These are phyloP conservation scores for Alethe castanea DNA, from an alignment of 2,113 vertebrate genomes.

Conservation along the genomic window DNA sequence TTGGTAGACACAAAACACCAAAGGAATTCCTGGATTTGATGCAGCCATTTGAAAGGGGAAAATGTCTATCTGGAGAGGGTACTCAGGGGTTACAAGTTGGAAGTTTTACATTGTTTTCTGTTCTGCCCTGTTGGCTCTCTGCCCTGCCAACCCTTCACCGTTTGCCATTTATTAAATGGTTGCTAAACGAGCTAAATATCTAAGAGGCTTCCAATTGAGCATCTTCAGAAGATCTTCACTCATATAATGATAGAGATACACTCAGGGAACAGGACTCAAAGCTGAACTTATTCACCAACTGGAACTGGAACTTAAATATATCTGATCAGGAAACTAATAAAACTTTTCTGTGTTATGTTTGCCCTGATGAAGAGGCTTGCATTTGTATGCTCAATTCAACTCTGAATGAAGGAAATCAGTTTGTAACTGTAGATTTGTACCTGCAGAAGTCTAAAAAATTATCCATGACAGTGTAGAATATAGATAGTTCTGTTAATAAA, in stretches of 20 bases:
- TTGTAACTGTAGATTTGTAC: background rate
- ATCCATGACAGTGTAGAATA: background rate
- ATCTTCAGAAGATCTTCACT: background rate
- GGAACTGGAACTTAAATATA: background rate
- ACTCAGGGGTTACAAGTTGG: background rate
- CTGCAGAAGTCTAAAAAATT: background rate
- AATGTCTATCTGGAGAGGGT: background rate
- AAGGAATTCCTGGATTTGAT: slow-evolving; percentile 28
- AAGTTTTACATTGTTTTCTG: slow-evolving; percentile 23
- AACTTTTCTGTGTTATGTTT: background rate
- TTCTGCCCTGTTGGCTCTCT: background rate
- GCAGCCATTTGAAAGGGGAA: background rate
- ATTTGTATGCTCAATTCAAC: background rate
- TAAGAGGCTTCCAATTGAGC: background rate
- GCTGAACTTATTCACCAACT: background rate
- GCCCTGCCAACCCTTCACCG: background rate
- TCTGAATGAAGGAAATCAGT: background rate
- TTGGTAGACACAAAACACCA: background rate
- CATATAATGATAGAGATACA: background rate
- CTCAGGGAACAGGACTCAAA: background rate
- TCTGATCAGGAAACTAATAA: background rate
- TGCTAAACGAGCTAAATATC: background rate
- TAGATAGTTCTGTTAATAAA: background rate
- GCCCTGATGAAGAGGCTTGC: background rate
- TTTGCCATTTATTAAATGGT: slow-evolving; percentile 32